Percentiles rank a stretch among this genome's conserved stretches.
Evolutionary conservation across 2,888 invertebrate species (phyloP).

Genomic region (Lasioglossum pauxillum): DNA sequence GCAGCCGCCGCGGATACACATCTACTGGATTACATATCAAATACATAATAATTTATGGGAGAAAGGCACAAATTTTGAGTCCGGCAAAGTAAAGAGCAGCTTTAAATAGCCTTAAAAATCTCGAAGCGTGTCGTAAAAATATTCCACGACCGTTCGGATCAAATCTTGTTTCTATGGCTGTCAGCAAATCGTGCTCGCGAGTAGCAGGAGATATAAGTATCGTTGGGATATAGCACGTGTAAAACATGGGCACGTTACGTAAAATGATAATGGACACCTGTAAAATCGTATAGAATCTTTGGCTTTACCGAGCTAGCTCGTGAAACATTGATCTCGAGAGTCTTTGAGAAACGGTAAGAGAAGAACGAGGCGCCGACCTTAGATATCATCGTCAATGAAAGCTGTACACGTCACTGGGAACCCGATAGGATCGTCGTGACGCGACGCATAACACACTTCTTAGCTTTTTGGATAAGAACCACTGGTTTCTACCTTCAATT

Average conservation of each 20-base stretch:
- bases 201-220: neutral
- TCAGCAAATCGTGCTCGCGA: too few species aligned
- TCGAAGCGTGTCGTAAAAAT: neutral
- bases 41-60: too few species aligned
- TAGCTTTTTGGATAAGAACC: neutral
- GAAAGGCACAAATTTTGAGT: too few species aligned
- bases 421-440: conserved; percentile 24
- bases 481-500: neutral
- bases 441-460: neutral
- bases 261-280: conserved; percentile 37
- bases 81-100: too few species aligned
- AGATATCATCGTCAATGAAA: conserved; percentile 39
- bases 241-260: conserved; percentile 8
- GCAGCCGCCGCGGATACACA: too few species aligned
- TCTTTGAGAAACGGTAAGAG: conserved; percentile 27
- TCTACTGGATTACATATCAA: too few species aligned
- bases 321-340: conserved; percentile 29
- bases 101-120: neutral
- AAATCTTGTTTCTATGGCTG: neutral
- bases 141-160: neutral
- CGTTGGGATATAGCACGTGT: neutral
- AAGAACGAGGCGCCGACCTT: neutral
- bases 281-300: conserved; percentile 26
- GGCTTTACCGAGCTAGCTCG: neutral
- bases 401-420: conserved; percentile 34